Percentiles rank a stretch among this genome's conserved stretches.
Conservation (phyloP, 2,888 invertebrate species). For the Syrista parreyssii region DNA sequence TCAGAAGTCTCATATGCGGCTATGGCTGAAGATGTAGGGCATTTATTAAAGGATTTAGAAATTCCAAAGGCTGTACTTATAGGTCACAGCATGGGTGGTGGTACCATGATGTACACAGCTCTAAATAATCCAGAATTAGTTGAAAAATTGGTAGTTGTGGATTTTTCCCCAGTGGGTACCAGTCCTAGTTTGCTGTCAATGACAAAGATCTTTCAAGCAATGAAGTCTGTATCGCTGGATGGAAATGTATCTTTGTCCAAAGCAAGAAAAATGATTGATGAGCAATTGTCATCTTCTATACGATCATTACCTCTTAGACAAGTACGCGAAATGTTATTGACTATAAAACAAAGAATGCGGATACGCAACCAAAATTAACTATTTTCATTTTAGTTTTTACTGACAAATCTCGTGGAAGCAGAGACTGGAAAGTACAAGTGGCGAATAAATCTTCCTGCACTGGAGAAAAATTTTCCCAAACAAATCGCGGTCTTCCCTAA, state of each 20-base stretch:
- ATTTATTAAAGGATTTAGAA: conserved; percentile 73
- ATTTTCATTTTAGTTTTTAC: conserved; percentile 73
- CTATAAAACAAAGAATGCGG: neutral
- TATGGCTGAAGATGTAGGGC: conserved; percentile 80
- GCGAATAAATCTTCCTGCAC: conserved; percentile 82
- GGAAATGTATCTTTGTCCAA: conserved; percentile 75
- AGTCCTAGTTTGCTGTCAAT: conserved; percentile 74
- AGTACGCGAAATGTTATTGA: conserved; percentile 35
- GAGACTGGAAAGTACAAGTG: conserved; percentile 76
- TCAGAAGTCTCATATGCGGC: conserved; percentile 78
- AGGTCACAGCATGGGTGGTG: conserved; percentile 98
- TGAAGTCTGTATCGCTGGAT: conserved; percentile 73
- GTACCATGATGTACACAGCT: conserved; percentile 87
- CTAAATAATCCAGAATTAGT: conserved; percentile 76
- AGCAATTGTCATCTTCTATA: conserved; percentile 72
- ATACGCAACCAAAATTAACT: neutral
- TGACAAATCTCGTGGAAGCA: conserved; percentile 85
- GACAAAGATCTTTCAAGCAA: conserved; percentile 74
- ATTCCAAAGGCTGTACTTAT: conserved; percentile 77
- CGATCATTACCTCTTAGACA: conserved; percentile 71
- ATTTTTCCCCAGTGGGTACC: conserved; percentile 76
- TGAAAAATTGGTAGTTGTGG: conserved; percentile 77
- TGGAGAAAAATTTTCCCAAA: conserved; percentile 75
- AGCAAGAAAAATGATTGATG: conserved; percentile 76
- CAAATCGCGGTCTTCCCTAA: conserved; percentile 77